Evolutionary conservation across 2,888 invertebrate genomes (phyloP).

Genomic region (Polyommatus iphigenia): DNA sequence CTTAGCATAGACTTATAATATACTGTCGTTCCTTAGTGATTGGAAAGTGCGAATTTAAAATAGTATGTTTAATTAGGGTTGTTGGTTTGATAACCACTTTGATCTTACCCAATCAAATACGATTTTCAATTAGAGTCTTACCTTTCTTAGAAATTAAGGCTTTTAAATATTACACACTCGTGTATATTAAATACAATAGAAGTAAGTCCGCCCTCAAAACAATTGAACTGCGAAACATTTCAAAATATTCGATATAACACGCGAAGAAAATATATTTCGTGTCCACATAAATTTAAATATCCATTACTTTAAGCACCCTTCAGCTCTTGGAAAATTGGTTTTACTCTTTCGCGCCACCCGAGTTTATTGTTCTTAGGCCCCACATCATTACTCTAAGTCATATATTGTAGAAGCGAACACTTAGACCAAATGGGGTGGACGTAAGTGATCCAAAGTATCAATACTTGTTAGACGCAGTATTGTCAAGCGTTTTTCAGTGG

Average conservation of each 20-base stretch:
- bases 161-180: no score
- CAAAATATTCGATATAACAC: background rate
- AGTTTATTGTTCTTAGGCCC: conserved; percentile 74
- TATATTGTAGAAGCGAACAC: conserved; percentile 64
- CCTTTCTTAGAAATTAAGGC: no score
- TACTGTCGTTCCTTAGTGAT: no score
- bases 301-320: conserved; percentile 58
- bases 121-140: background rate
- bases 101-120: no score
- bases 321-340: conserved; percentile 68
- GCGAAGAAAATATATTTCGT: background rate
- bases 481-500: background rate
- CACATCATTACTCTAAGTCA: conserved; percentile 72
- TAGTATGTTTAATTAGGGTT: no score
- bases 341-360: conserved; percentile 63
- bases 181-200: background rate
- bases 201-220: background rate
- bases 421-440: conserved; percentile 57
- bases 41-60: no score
- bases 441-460: conserved; percentile 61
- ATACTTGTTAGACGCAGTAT: conserved; percentile 43
- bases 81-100: no score
- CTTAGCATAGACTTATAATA: no score
- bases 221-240: background rate
- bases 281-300: conserved; percentile 43